Base-by-base conservation (phyloP, 2,113 vertebrate genomes). In the Maccullochella peelii region DNA sequence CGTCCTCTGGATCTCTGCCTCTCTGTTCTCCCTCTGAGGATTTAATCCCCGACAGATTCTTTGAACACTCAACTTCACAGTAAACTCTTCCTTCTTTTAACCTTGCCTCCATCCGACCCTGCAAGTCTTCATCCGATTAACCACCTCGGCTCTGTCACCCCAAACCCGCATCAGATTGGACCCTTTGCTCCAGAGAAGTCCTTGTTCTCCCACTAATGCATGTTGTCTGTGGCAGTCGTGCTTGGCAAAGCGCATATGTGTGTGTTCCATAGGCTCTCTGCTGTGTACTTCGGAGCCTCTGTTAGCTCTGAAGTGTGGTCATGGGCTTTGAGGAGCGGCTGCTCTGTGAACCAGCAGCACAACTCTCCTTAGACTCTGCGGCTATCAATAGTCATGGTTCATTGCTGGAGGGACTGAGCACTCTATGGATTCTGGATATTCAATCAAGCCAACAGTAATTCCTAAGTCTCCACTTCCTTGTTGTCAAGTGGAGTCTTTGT, bases 41-140 rank as follows among this genome's bases (percentile, higher is more conserved):
- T 91, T 91, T 90, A 73, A 85, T 85, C 80, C 87, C 80, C n/a
- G 15, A 73, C 54, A 80, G 91, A 88, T 82, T 77, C 86, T 88
- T 88, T 90, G 79, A 93, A 87, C 85, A 40, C 83, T 87, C 67
- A 82, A 88, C 90, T 91, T 88, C 80, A 72, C 88, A 82, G 85
- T 77, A 65, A 87, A 84, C 79, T 88, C 75, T 88, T 83, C 71
- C 70, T 73, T 72, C 75, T 81, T 84, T 85, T 65, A 80, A 87
- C 71, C 61, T 47, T 55, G 66, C 78, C 50, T 85, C 59, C 86
- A 79, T 74, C 80, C 61, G 63, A 55, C 23, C 59, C 54, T 5
- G 57, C 33, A 8, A 88, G 69, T 27, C 72, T 83, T 82, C 79
- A 65, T 82, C 70, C 73, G 73, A 73, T 90, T 87, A 85, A 88